Evolutionary conservation across 2,888 invertebrate genomes (phyloP), one percentile per base, ranked within the genome.

Genomic region (Caenorhabditis sinica): DNA sequence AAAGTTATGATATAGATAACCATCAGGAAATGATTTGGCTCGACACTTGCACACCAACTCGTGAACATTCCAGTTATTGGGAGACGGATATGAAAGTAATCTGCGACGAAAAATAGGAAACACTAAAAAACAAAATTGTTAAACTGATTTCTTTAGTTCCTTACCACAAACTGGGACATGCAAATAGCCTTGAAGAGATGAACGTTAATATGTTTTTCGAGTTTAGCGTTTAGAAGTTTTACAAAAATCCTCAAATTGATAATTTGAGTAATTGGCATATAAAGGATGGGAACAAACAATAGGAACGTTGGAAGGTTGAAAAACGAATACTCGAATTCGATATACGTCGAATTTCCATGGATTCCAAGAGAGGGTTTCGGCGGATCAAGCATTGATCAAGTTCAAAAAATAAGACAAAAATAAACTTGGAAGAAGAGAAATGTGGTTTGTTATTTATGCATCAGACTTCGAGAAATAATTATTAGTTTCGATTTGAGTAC

Each of bases 11-110:
- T 13, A 65, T 68, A 83, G 1, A 83, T 49, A 17, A 43, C n/a
- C 15, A 56, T 75, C 5, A 82, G 15, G n/a, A 23, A 82, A 20
- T 49, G 61, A 68, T 75, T 82, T 11, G 82, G 82, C 17, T 25
- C 11, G 0, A 68, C 68, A 53, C 45, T 60, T 25, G 82, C 82
- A 75, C 82, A 82, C 77, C 82, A 83, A 13, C 61, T 60, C 2
- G 83, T 83, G 40, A 83, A 77, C 13, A 74, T 9, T 33, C 83
- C 72, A 20, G 77, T 63, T 0, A 74, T 66, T 13, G 63, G 61
- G 0, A 83, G 49, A 11, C 83, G 83, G 45, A 83, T 15, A n/a
- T 49, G 36, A 36, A 74, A 11, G 51, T 53, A 69, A 51, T 83
- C 83, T 9, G 28, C 33, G 2, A 83, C 17, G 43, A 83, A 77